Percentiles rank a stretch among this genome's conserved stretches.
Evolutionary conservation across 1,140 invertebrate species (phyloP).

Genomic region (Formica exsecta): DNA sequence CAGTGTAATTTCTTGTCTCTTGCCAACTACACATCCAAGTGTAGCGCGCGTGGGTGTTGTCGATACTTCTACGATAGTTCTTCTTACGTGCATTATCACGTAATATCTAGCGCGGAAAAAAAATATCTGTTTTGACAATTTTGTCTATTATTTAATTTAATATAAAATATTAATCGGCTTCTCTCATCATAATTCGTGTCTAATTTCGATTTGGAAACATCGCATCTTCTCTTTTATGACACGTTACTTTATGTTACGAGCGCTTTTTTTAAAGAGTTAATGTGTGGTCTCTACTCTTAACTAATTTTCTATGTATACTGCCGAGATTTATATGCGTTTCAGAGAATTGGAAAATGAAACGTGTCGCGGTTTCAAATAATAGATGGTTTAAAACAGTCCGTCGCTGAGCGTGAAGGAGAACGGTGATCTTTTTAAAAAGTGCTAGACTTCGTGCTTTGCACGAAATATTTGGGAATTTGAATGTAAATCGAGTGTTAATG

Average conservation of each 20-base stretch:
- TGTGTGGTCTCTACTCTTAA: background rate
- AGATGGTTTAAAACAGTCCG: constrained; percentile 27
- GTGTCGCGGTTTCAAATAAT: constrained; percentile 24
- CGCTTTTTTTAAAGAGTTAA: background rate
- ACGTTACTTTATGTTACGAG: background rate
- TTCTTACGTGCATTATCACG: background rate
- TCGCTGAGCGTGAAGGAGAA: background rate
- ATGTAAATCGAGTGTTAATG: constrained; percentile 10
- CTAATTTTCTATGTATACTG: background rate
- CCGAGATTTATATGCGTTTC: background rate
- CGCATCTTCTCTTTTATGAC: background rate
- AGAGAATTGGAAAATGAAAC: background rate
- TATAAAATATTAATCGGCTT: background rate
- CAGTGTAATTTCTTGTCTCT: constrained; percentile 1
- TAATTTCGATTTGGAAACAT: background rate
- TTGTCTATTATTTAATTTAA: background rate
- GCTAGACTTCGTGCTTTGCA: background rate
- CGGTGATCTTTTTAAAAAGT: background rate
- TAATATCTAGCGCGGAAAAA: background rate
- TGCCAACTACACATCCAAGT: too few relatives aligned
- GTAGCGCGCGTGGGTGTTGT: background rate
- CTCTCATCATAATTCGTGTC: background rate
- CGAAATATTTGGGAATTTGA: background rate
- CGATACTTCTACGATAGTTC: background rate
- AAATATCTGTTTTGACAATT: background rate